Percentiles rank a stretch among this genome's conserved stretches.
Conservation (phyloP, 2,113 vertebrate genomes). For the Peromyscus maniculatus region DNA sequence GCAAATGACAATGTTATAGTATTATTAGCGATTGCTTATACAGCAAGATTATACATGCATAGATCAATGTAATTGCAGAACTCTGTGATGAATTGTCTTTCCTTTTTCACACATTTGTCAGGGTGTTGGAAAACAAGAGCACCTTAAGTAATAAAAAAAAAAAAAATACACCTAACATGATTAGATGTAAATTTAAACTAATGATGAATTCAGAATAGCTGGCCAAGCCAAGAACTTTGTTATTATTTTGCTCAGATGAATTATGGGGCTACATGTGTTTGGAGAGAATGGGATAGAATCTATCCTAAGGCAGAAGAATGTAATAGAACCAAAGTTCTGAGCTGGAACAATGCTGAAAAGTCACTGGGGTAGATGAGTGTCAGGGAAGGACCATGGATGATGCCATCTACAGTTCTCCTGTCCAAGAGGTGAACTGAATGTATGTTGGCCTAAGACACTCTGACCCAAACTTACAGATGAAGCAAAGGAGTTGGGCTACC, state of each 20-base stretch:
- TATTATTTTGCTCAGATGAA: conserved; percentile 51
- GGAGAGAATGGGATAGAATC: not conserved
- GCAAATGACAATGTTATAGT: conserved; percentile 18
- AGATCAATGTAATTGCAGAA: not conserved
- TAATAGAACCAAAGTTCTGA: not conserved
- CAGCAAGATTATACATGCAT: not conserved
- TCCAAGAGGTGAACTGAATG: not conserved
- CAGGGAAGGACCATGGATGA: not conserved
- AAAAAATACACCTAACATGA: not conserved
- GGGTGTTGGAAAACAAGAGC: conserved; percentile 2
- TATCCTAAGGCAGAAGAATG: not conserved
- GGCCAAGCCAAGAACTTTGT: not conserved
- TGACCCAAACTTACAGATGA: not conserved
- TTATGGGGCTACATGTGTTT: not conserved
- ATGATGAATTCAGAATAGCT: conserved; percentile 3
- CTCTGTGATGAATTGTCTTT: not conserved
- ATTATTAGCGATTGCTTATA: conserved; percentile 24
- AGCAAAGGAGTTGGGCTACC: not conserved
- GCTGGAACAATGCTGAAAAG: not conserved
- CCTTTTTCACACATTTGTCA: conserved; percentile 10
- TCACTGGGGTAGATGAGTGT: not conserved
- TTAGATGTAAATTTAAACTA: not conserved
- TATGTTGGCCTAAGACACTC: not conserved
- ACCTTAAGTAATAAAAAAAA: conserved; percentile 33
- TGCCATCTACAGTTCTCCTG: not conserved